These are phyloP conservation scores for Erythrocercus mccallii DNA, from an alignment of 2,113 vertebrate genomes.

Conservation along the genomic window DNA sequence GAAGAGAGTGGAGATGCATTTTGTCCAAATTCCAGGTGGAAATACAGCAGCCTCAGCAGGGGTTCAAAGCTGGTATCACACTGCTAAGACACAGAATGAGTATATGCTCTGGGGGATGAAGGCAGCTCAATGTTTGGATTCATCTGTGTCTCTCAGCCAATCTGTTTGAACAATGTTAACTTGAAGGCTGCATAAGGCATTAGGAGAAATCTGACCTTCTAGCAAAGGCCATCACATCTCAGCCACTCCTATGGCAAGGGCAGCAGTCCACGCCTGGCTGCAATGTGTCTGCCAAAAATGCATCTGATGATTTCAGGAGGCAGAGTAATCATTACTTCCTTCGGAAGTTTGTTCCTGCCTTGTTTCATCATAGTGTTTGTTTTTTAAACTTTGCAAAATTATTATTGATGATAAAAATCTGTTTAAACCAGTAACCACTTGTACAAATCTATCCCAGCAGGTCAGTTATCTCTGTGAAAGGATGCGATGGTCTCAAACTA, in stretches of 20 bases:
- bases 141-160: neutral
- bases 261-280: neutral
- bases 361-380: neutral
- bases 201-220: neutral
- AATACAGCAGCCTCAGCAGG: neutral
- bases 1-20: neutral
- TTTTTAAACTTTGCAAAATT: neutral
- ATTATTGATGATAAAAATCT: slow-evolving; percentile 5
- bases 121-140: neutral
- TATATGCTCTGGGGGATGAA: neutral
- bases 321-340: neutral
- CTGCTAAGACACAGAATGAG: neutral
- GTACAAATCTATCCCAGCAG: neutral
- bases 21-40: neutral
- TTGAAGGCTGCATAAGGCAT: neutral
- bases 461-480: neutral
- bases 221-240: neutral
- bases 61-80: neutral
- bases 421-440: neutral
- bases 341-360: neutral
- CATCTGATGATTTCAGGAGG: neutral
- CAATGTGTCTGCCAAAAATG: neutral
- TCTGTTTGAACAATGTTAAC: neutral
- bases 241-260: neutral
- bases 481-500: neutral